Base-by-base conservation (phyloP, 2,113 vertebrate genomes). In the Tupaia tana region DNA sequence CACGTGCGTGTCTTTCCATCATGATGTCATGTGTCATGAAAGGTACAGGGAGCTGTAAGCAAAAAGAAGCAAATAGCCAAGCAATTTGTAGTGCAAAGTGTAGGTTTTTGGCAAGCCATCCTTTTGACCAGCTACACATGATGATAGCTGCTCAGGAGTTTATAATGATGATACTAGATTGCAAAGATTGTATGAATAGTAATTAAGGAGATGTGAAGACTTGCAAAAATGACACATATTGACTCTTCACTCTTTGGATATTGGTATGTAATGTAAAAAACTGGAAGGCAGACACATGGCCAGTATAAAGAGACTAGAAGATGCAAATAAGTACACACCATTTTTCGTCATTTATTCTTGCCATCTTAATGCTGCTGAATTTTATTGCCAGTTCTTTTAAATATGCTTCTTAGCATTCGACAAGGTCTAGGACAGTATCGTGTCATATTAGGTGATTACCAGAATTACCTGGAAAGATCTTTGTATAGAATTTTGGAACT, bases 321-420 rank as follows among this genome's bases (percentile, higher is more conserved):
- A 84, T 69, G 5, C 20, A 91, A 80, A n/a, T 87, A 75, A 89
- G 82, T n/a, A 20, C 34, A 7, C 9, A 71, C 0, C 4, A n/a
- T 95, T 94, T 66, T 63, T 94, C 64, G 75, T 7, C 78, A 27
- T 61, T 92, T 87, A 73, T 78, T 91, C 27, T 81, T 34, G 4
- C 7, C 20, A 73, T 77, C 69, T 93, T 71, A 83, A 34, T 52
- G 91, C 15, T 89, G 2, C 8, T 75, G 15, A 64, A 64, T 71
- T 95, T 84, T 91, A 79, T 75, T 59, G 6, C 22, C 22, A 34
- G 3, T 80, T 74, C 70, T 93, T 92, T 95, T 91, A 88, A 90
- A 66, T 80, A 84, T 78, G 14, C 3, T 18, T 66, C 29, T 81
- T 88, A 69, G 31, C 1, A 71, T 58, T 91, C 71, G 89, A 43